Conservation (phyloP, 2,113 vertebrate genomes). For the Leiothrix lutea region DNA sequence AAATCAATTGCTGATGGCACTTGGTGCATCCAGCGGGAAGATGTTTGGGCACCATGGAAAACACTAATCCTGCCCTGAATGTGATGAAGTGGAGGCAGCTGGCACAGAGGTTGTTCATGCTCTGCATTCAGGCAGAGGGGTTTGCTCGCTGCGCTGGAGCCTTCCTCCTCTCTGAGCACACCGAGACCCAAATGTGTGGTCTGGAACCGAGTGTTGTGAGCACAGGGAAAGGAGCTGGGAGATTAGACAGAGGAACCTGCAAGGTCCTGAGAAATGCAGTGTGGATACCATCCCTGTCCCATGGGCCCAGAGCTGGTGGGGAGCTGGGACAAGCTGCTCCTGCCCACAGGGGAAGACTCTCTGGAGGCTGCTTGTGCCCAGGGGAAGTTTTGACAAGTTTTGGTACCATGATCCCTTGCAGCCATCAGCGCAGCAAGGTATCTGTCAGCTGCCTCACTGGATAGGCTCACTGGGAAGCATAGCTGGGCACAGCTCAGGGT, state of each 20-base stretch:
- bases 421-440: fast-evolving
- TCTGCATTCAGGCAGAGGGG: fast-evolving
- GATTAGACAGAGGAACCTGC: background rate
- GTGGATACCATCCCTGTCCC: fast-evolving
- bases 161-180: background rate
- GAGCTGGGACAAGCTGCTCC: background rate
- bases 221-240: background rate
- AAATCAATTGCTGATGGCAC: background rate
- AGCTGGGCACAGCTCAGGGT: background rate
- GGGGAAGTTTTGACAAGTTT: background rate
- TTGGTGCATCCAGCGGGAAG: background rate
- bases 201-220: background rate
- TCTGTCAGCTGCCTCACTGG: background rate
- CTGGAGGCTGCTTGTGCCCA: fast-evolving
- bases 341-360: background rate
- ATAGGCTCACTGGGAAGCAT: background rate
- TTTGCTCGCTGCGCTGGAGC: background rate
- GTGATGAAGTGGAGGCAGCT: background rate
- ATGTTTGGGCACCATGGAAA: background rate
- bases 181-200: background rate
- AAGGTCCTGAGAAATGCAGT: background rate
- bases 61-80: background rate
- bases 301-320: background rate
- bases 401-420: fast-evolving
- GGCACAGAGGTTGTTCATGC: fast-evolving